Evolutionary conservation across 2,888 invertebrate species (phyloP).

Genomic region (Elaeidobius kamerunicus): DNA sequence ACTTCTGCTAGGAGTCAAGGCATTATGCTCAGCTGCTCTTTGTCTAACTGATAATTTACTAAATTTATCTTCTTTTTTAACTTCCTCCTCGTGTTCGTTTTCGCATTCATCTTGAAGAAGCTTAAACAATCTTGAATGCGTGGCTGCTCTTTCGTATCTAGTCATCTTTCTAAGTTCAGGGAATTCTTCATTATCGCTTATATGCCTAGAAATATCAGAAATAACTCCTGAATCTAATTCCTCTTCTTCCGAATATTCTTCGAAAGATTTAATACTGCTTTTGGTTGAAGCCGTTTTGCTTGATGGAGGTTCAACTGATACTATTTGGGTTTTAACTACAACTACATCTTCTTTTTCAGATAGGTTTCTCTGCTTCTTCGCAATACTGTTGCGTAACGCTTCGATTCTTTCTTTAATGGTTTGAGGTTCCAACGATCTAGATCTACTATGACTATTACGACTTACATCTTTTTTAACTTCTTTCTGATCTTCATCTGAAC

Average conservation of each 20-base stretch:
- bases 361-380: slow-evolving; percentile 34
- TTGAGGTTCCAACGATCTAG: slow-evolving; percentile 26
- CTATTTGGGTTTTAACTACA: slow-evolving; percentile 39
- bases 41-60: slow-evolving; percentile 32
- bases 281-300: slow-evolving; percentile 40
- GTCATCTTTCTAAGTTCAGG: slow-evolving; percentile 57
- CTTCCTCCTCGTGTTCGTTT: slow-evolving; percentile 44
- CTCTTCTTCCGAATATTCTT: slow-evolving; percentile 50
- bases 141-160: slow-evolving; percentile 66
- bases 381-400: slow-evolving; percentile 43
- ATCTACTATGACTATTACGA: slow-evolving; percentile 16
- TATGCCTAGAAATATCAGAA: slow-evolving; percentile 64
- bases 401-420: slow-evolving; percentile 47
- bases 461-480: not conserved
- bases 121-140: slow-evolving; percentile 68
- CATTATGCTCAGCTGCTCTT: slow-evolving; percentile 41
- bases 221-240: slow-evolving; percentile 71
- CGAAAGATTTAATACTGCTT: slow-evolving; percentile 46
- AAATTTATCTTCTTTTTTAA: slow-evolving; percentile 31
- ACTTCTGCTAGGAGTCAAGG: slow-evolving; percentile 51
- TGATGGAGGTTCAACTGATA: slow-evolving; percentile 35
- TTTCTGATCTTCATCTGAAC: not conserved
- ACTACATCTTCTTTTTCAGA: slow-evolving; percentile 36
- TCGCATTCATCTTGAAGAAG: slow-evolving; percentile 61
- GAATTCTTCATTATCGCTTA: slow-evolving; percentile 65